A percentile compares a stretch with the other conserved stretches of the same genome.
Evolutionary conservation across 2,888 invertebrate genomes (phyloP).

Genomic region (Graphium colonna): DNA sequence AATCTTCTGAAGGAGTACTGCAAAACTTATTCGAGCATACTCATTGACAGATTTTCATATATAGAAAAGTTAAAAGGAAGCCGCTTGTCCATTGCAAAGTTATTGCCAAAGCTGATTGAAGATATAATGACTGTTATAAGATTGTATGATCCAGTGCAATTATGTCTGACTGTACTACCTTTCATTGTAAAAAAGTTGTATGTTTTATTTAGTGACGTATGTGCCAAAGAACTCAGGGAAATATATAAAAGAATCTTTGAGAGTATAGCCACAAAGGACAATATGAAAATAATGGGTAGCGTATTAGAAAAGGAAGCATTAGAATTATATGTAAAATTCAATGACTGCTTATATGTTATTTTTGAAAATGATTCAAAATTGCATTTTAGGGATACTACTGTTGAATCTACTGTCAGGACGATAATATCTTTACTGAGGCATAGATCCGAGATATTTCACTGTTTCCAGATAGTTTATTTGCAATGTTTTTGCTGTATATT

Average conservation of each 20-base stretch:
- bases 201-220: slow-evolving; percentile 43
- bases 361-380: slow-evolving; percentile 50
- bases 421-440: slow-evolving; percentile 46
- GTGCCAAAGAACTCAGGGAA: slow-evolving; percentile 40
- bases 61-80: slow-evolving; percentile 53
- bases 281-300: slow-evolving; percentile 43
- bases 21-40: slow-evolving; percentile 65
- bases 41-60: slow-evolving; percentile 53
- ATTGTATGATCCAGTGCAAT: slow-evolving; percentile 53
- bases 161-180: slow-evolving; percentile 45
- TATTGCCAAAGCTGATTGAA: slow-evolving; percentile 52
- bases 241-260: slow-evolving; percentile 47
- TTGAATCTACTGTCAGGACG: slow-evolving; percentile 38
- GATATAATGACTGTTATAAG: slow-evolving; percentile 49
- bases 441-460: slow-evolving; percentile 46
- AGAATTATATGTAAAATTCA: slow-evolving; percentile 54
- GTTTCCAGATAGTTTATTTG: slow-evolving; percentile 54
- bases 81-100: slow-evolving; percentile 42
- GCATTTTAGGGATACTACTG: slow-evolving; percentile 39
- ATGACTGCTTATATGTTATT: slow-evolving; percentile 54
- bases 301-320: slow-evolving; percentile 38
- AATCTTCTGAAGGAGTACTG: slow-evolving; percentile 48
- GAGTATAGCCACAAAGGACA: slow-evolving; percentile 39
- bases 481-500: slow-evolving; percentile 52
- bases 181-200: slow-evolving; percentile 58